phyloP scores from a whole-genome alignment of 1,140 invertebrate genomes.

The Drosophila triauraria region DNA sequence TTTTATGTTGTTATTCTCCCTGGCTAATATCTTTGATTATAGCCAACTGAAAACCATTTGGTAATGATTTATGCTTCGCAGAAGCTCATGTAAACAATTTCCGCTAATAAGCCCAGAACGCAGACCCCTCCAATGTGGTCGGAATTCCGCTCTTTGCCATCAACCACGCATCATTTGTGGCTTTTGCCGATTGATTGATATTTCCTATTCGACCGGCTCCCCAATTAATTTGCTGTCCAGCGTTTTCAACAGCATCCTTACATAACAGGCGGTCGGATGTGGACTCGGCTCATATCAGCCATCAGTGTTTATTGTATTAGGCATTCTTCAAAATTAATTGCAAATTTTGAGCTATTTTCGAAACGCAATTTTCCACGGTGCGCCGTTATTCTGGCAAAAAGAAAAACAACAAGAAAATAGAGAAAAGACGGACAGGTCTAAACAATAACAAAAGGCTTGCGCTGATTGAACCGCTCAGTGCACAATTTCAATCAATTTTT shows the following conservation, averaged over 20 bases:
- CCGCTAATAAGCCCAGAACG: background rate
- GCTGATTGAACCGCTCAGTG: slow-evolving; percentile 68
- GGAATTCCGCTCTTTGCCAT: slow-evolving; percentile 17
- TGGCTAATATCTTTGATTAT: background rate
- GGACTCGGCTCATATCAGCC: background rate
- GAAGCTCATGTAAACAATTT: slow-evolving; percentile 25
- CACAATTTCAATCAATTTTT: slow-evolving; percentile 67
- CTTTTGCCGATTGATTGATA: slow-evolving; percentile 40
- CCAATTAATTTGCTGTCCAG: slow-evolving; percentile 33
- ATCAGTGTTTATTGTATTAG: slow-evolving; percentile 64
- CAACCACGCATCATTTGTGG: slow-evolving; percentile 26
- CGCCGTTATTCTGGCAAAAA: slow-evolving; percentile 15
- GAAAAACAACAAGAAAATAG: background rate
- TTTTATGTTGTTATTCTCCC: background rate
- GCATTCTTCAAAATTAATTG: slow-evolving; percentile 70
- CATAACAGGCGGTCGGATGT: slow-evolving; percentile 14
- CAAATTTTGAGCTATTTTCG: slow-evolving; percentile 61
- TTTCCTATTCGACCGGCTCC: slow-evolving; percentile 23
- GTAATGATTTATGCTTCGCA: slow-evolving; percentile 18
- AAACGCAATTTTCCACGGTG: slow-evolving; percentile 52
- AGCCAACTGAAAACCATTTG: slow-evolving; percentile 1
- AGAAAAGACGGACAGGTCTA: slow-evolving; percentile 24
- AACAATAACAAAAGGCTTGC: slow-evolving; percentile 55
- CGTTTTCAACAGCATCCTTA: slow-evolving; percentile 14
- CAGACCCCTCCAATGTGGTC: background rate